Conservation (phyloP, 2,113 vertebrate genomes). For the Blennius ocellaris region DNA sequence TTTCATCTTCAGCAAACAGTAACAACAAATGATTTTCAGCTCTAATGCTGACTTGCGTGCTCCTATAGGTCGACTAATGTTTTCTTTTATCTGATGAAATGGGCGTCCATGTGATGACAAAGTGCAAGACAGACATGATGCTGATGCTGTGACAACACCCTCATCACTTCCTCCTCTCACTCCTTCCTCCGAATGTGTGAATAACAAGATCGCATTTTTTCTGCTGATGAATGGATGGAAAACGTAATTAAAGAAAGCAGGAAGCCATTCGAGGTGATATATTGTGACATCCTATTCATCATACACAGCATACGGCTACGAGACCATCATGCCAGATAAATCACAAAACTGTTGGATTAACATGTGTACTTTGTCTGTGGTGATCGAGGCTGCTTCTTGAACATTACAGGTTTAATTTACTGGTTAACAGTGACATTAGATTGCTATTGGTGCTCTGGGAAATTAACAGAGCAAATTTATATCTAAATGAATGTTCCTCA, state of each 20-base stretch:
- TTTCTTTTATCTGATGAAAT: conserved; percentile 43
- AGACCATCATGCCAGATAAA: conserved; percentile 21
- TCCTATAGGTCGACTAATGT: conserved; percentile 40
- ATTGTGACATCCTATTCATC: conserved; percentile 54
- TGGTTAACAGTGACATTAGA: not conserved
- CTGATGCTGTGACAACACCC: conserved; percentile 57
- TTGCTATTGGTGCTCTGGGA: not conserved
- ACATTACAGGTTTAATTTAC: not conserved
- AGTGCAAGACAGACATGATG: conserved; percentile 70
- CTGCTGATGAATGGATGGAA: conserved; percentile 70
- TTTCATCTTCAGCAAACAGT: not conserved
- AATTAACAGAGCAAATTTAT: not conserved
- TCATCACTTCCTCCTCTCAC: conserved; percentile 61
- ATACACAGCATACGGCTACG: conserved; percentile 15
- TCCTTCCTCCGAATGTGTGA: conserved; percentile 64
- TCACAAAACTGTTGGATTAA: conserved; percentile 39
- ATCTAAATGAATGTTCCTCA: not conserved
- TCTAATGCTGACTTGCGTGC: conserved; percentile 12
- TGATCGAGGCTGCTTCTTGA: conserved; percentile 6
- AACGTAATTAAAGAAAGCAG: conserved; percentile 68
- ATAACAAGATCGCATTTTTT: conserved; percentile 63
- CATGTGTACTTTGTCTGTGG: conserved; percentile 23
- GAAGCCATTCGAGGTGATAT: conserved; percentile 44
- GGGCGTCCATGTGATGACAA: conserved; percentile 55
- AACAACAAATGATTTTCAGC: not conserved